Evolutionary conservation across 2,888 invertebrate genomes (phyloP).

Genomic region (Helobdella robusta): DNA sequence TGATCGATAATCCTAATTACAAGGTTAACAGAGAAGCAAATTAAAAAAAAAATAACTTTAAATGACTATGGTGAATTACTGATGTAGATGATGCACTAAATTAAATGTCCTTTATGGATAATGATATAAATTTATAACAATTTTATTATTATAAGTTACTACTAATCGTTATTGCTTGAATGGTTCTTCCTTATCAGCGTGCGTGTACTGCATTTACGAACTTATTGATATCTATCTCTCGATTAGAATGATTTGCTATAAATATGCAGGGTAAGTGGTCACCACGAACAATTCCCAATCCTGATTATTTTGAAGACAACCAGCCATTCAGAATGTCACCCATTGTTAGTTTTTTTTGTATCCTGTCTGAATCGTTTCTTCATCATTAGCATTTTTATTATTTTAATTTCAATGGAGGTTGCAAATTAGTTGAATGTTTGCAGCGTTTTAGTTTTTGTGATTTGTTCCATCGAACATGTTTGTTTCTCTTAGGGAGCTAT

Average conservation of each 20-base stretch:
- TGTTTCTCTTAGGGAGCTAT: constrained; percentile 48
- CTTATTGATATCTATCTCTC: not conserved
- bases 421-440: too few relatives aligned
- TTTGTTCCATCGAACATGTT: not conserved
- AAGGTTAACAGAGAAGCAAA: too few relatives aligned
- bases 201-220: too few relatives aligned
- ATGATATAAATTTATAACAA: too few relatives aligned
- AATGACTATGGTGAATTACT: too few relatives aligned
- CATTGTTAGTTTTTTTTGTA: constrained; percentile 29
- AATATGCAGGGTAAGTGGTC: constrained; percentile 52
- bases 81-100: too few relatives aligned
- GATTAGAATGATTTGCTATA: not conserved
- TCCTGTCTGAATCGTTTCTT: not conserved
- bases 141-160: too few relatives aligned
- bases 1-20: constrained; percentile 54
- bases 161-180: not conserved
- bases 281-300: constrained; percentile 72
- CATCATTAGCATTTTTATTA: not conserved
- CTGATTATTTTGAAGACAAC: constrained; percentile 80
- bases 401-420: not conserved
- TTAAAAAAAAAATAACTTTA: not conserved
- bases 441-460: not conserved
- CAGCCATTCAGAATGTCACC: constrained; percentile 56
- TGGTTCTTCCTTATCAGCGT: too few relatives aligned
- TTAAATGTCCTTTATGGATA: too few relatives aligned